Percentiles rank a stretch among this genome's conserved stretches.
Evolutionary conservation across 2,888 invertebrate genomes (phyloP).

Genomic region (Uloborus plumipes): DNA sequence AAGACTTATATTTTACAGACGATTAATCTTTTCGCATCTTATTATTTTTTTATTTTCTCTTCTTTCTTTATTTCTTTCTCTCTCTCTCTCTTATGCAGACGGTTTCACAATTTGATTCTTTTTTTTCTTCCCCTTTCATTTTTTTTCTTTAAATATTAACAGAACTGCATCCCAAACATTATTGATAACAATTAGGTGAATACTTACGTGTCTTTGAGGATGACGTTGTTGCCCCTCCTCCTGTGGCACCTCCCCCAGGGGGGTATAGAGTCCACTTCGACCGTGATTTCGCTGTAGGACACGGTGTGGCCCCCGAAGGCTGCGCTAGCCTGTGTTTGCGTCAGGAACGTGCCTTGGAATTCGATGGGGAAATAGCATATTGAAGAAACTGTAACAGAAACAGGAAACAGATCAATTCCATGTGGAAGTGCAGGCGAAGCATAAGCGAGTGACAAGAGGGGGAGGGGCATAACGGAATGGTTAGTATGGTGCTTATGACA

Average conservation of each 20-base stretch:
- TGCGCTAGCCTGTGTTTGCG: constrained; percentile 73
- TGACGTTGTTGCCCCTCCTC: constrained; percentile 76
- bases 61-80: background rate
- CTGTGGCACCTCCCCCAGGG: constrained; percentile 79
- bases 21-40: too few relatives aligned
- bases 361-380: constrained; percentile 79
- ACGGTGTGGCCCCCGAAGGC: constrained; percentile 71
- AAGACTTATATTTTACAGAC: too few relatives aligned
- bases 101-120: too few relatives aligned
- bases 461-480: background rate
- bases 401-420: background rate
- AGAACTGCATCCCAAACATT: too few relatives aligned
- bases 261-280: constrained; percentile 78
- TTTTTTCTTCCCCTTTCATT: too few relatives aligned
- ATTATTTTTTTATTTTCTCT: too few relatives aligned
- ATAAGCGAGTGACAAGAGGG: too few relatives aligned
- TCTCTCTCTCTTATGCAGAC: too few relatives aligned
- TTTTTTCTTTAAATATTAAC: too few relatives aligned
- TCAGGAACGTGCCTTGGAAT: constrained; percentile 78
- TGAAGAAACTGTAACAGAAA: constrained; percentile 67
- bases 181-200: too few relatives aligned
- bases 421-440: background rate
- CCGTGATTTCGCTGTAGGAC: constrained; percentile 77
- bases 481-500: constrained; percentile 8
- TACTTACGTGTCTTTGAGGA: constrained; percentile 76